Base-by-base conservation (phyloP, 2,113 vertebrate species). In the Urocynchramus pylzowi region DNA sequence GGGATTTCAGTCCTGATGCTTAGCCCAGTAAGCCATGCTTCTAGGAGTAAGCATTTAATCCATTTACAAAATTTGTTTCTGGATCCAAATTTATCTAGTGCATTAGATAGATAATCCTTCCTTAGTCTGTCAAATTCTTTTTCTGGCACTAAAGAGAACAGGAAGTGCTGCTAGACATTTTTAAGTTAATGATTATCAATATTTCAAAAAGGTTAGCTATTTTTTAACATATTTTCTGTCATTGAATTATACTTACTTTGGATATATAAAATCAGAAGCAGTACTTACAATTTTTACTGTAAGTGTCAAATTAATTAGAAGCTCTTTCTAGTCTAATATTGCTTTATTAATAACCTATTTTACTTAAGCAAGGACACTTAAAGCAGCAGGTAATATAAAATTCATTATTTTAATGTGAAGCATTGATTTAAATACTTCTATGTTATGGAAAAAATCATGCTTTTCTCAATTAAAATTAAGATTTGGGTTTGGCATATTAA, bases 41-140 rank as follows among this genome's bases (percentile, higher is more conserved):
- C 74, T 52, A 14, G 3, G 13, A 70, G 26, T 74, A 92, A 93
- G 35, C n/a, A 83, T 87, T 85, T 95, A 94, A 97, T 95, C 84
- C 67, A 91, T 91, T 94, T 86, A 90, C 15, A 85, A 86, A 87
- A 81, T 93, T 77, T 94, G 27, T 89, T 89, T 92, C 86, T 80
- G 76, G 35, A 84, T 95, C 47, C 67, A 91, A 70, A 60, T 86
- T 68, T 90, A 81, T 81, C 63, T 84, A 63, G 27, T 76, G 59
- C 24, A 74, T 94, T 85, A 74, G 91, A 85, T 2, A 52, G 65
- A 56, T 90, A 93, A 94, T 82, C 59, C 56, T 77, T 45, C 35
- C 35, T 64, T 81, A 83, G 31, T 67, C 44, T 83, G 41, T 78
- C 41, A 84, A 59, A 86, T 49, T 71, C 12, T 65, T 79, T 79